A percentile compares a stretch with the other conserved stretches of the same genome.
Conservation (phyloP, 23 tunicate genomes). For the Ciona savignyi region DNA sequence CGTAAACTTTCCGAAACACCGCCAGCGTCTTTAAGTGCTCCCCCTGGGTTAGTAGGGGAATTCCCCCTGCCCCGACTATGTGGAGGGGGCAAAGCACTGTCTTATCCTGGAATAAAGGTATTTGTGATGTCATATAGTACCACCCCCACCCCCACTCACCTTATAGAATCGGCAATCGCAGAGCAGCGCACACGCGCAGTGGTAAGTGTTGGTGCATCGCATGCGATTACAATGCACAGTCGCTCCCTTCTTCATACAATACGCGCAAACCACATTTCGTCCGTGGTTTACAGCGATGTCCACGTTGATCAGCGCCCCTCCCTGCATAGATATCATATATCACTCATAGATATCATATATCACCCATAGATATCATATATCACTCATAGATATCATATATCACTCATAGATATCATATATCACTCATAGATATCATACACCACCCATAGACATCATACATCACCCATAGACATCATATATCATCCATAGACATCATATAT, state of each 20-base stretch:
- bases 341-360: too few relatives aligned
- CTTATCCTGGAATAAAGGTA: constrained; percentile 49
- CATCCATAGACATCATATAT: too few relatives aligned
- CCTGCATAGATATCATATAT: constrained; percentile 32
- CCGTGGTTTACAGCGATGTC: constrained; percentile 75
- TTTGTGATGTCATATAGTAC: neutral
- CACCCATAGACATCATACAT: too few relatives aligned
- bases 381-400: too few relatives aligned
- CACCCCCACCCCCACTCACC: too few relatives aligned
- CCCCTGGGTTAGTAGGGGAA: constrained; percentile 21
- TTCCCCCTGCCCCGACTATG: constrained; percentile 16
- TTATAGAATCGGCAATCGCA: constrained; percentile 74
- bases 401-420: too few relatives aligned
- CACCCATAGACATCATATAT: too few relatives aligned
- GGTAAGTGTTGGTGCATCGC: constrained; percentile 77
- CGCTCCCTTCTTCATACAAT: constrained; percentile 78
- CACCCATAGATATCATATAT: neutral
- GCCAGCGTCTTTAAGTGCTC: constrained; percentile 64
- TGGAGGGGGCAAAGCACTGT: constrained; percentile 85
- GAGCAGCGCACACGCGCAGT: constrained; percentile 86
- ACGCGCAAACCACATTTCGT: constrained; percentile 26
- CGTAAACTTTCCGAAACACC: constrained; percentile 89
- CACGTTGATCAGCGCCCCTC: constrained; percentile 93
- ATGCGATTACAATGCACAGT: constrained; percentile 77
- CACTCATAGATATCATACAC: too few relatives aligned